Conservation (phyloP, 2,888 invertebrate species). For the Andrena chrysosceles region DNA sequence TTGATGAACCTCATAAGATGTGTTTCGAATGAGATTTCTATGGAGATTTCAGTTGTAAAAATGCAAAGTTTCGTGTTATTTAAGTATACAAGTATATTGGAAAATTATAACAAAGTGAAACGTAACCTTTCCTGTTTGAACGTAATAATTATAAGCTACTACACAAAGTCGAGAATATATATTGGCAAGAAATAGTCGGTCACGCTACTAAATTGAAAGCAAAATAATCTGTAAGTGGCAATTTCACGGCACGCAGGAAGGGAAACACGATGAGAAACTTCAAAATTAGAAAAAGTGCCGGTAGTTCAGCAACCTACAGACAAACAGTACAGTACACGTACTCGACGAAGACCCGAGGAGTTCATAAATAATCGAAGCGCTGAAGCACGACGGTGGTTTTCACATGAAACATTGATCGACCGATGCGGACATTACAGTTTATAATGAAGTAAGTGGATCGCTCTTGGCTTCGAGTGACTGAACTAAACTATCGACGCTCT, state of each 20-base stretch:
- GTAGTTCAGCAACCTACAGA: conserved; percentile 78
- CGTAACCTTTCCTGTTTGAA: not conserved
- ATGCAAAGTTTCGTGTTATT: too few species aligned
- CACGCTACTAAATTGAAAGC: not conserved
- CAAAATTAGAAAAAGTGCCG: conserved; percentile 64
- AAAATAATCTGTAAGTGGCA: conserved; percentile 5
- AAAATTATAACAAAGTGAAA: too few species aligned
- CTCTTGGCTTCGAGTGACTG: conserved; percentile 46
- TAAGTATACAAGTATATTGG: too few species aligned
- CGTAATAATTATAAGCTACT: too few species aligned
- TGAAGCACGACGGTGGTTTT: conserved; percentile 82
- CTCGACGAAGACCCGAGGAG: conserved; percentile 79
- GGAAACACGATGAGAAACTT: conserved; percentile 46
- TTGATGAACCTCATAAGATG: too few species aligned
- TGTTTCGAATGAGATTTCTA: too few species aligned
- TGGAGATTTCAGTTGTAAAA: too few species aligned
- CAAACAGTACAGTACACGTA: conserved; percentile 69
- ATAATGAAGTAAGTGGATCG: conserved; percentile 75
- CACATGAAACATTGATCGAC: conserved; percentile 84
- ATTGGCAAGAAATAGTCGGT: not conserved
- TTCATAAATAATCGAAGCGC: conserved; percentile 85
- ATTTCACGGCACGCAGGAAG: conserved; percentile 35
- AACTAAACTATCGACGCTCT: conserved; percentile 41
- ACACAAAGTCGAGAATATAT: not conserved
- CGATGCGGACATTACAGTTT: conserved; percentile 73